phyloP scores from a whole-genome alignment of 2,113 vertebrate genomes.

The Synchiropus splendidus region DNA sequence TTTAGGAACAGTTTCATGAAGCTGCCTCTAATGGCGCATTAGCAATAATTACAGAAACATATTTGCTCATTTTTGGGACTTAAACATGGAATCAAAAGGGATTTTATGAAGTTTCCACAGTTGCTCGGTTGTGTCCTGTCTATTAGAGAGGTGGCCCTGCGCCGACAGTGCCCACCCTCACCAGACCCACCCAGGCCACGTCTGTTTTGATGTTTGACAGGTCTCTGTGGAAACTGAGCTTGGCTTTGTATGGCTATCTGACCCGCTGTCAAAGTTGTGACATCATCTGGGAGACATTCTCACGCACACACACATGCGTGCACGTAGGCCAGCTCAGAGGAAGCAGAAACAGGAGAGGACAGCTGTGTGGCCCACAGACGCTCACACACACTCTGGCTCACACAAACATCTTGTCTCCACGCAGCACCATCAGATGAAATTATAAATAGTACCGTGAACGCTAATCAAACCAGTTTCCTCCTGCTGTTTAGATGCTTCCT shows the following conservation, averaged over 20 bases:
- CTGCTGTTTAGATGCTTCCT: too few species aligned
- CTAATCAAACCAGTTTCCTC: too few species aligned
- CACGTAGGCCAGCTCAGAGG: conserved; percentile 53
- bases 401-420: background rate
- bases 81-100: too few species aligned
- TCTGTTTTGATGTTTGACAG: conserved; percentile 50
- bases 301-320: too few species aligned
- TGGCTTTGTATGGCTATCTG: conserved; percentile 37
- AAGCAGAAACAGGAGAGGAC: conserved; percentile 57
- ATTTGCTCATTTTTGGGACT: too few species aligned
- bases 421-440: too few species aligned
- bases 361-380: conserved; percentile 35
- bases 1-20: conserved; percentile 1
- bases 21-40: too few species aligned
- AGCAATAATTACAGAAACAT: too few species aligned
- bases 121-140: background rate
- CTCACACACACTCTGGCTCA: conserved; percentile 9
- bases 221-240: conserved; percentile 56
- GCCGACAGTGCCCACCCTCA: conserved; percentile 4
- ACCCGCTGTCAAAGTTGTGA: conserved; percentile 37
- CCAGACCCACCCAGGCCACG: conserved; percentile 2
- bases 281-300: conserved; percentile 59
- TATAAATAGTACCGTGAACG: too few species aligned
- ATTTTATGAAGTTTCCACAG: too few species aligned
- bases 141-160: background rate